phyloP scores from a whole-genome alignment of 2,888 invertebrate species.

The Plagiodera versicolora region DNA sequence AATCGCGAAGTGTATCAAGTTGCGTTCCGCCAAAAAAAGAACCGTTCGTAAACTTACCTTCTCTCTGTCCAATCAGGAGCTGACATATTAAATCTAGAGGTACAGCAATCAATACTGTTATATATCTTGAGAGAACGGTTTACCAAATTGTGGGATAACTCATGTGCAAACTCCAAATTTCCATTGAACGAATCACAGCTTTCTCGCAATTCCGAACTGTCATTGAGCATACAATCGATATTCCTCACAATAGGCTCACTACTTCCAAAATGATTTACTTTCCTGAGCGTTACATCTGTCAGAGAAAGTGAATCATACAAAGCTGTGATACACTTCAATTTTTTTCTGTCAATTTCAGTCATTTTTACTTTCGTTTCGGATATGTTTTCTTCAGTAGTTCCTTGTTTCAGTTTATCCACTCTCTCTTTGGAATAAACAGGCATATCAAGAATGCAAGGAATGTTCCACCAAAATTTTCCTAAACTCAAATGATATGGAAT shows the following conservation, averaged over 20 bases:
- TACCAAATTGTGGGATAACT: conserved; percentile 49
- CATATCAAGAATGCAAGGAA: conserved; percentile 38
- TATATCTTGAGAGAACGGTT: conserved; percentile 33
- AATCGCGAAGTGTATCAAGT: too few relatives aligned
- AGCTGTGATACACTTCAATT: conserved; percentile 18
- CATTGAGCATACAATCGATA: conserved; percentile 42
- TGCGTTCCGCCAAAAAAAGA: too few relatives aligned
- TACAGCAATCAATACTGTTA: conserved; percentile 19
- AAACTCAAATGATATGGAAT: conserved; percentile 41
- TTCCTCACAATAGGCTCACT: conserved; percentile 47
- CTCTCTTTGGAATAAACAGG: conserved; percentile 21
- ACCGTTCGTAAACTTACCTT: conserved; percentile 44
- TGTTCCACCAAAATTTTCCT: conserved; percentile 38
- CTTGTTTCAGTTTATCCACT: conserved; percentile 16
- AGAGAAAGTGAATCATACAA: conserved; percentile 31
- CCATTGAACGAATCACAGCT: conserved; percentile 42
- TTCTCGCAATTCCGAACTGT: conserved; percentile 53
- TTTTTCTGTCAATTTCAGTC: conserved; percentile 3
- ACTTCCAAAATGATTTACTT: conserved; percentile 28
- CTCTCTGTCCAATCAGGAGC: conserved; percentile 39
- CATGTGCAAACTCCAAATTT: conserved; percentile 39
- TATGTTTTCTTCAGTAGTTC: neutral
- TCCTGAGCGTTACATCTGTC: conserved; percentile 41
- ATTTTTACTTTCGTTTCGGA: neutral
- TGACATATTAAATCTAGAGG: conserved; percentile 34